These are phyloP conservation scores for Poecile atricapillus DNA, from an alignment of 2,113 vertebrate genomes.

Conservation along the genomic window DNA sequence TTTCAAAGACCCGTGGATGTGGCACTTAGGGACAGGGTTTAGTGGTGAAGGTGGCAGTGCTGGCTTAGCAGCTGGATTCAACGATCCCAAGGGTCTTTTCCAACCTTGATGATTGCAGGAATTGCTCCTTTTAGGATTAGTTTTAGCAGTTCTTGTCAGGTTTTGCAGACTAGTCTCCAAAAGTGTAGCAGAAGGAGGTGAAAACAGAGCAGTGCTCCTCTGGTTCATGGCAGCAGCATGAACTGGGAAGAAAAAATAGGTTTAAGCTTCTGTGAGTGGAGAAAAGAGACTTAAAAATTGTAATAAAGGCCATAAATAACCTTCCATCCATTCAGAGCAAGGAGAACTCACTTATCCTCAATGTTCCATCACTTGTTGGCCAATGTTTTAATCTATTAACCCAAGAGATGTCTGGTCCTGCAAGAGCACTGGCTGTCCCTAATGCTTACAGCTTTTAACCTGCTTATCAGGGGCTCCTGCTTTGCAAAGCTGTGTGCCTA, in stretches of 20 bases:
- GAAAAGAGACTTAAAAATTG: background rate
- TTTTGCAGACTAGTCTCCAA: background rate
- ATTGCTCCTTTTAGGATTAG: background rate
- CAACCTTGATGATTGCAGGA: background rate
- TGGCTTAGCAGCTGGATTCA: background rate
- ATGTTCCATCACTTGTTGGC: background rate
- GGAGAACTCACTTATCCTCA: slow-evolving; percentile 5
- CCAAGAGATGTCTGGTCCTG: background rate
- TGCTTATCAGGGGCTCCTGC: slow-evolving; percentile 47
- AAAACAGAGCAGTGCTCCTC: background rate
- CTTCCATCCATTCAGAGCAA: background rate
- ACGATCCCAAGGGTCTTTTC: background rate
- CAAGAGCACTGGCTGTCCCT: slow-evolving; percentile 31
- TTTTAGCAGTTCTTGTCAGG: background rate
- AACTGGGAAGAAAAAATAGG: background rate
- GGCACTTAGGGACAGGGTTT: background rate
- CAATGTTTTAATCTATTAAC: slow-evolving; percentile 32
- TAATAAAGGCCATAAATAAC: background rate
- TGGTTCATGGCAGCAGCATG: background rate
- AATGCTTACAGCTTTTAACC: slow-evolving; percentile 61
- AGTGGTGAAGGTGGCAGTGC: too few species aligned
- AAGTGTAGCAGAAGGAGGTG: background rate
- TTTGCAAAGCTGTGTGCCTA: slow-evolving; percentile 54
- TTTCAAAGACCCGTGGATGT: background rate
- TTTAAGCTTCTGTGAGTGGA: background rate